Conservation (phyloP, 2,797 vertebrate species). For the Pangasius djambal region DNA sequence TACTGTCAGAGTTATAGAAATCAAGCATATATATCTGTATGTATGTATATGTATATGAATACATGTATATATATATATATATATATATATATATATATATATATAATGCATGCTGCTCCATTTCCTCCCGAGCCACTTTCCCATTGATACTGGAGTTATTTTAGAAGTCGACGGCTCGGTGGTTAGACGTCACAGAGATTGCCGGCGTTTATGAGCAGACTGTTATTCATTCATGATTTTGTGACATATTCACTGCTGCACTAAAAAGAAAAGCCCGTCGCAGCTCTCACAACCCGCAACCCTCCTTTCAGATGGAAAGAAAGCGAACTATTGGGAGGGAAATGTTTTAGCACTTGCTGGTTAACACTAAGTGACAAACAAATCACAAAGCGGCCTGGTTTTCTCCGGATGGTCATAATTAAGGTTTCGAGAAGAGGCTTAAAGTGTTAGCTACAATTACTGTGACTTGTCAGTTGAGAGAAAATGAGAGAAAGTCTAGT, state of each 20-base stretch:
- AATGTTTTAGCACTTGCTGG: slow-evolving; percentile 3
- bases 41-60: background rate
- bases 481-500: background rate
- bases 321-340: background rate
- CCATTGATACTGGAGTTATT: background rate
- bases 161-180: background rate
- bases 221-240: background rate
- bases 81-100: background rate
- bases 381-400: background rate
- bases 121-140: background rate
- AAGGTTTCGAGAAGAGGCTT: background rate
- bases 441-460: background rate
- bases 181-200: background rate
- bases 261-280: background rate
- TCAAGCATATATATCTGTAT: background rate
- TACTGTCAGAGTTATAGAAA: background rate
- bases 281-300: background rate
- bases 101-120: background rate
- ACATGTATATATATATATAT: background rate
- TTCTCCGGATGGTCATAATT: background rate
- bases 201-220: background rate
- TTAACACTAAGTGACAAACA: slow-evolving; percentile 12
- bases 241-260: background rate
- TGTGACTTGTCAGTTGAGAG: background rate
- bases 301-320: background rate